Conservation (phyloP, 2,797 vertebrate genomes). For the Acanthurus lineatus region DNA sequence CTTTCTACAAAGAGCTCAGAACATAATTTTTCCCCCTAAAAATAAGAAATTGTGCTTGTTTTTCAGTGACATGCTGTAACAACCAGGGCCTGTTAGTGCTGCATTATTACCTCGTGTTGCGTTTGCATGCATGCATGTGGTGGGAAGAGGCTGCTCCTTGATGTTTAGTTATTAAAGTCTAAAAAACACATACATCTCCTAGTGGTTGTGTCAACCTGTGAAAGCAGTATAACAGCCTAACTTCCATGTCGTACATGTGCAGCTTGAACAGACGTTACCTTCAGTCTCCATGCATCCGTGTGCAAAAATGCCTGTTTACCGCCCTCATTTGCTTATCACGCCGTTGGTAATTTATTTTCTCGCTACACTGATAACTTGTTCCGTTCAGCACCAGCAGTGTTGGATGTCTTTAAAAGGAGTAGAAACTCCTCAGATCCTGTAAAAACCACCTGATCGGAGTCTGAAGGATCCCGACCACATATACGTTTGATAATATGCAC, state of each 20-base stretch:
- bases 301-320: constrained; percentile 13
- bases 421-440: background rate
- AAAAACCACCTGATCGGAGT: background rate
- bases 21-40: no score
- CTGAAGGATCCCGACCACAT: no score
- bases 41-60: no score
- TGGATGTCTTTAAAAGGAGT: background rate
- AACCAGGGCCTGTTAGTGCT: no score
- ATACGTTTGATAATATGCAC: background rate
- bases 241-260: background rate
- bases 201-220: background rate
- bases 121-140: no score
- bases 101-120: no score
- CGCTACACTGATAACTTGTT: background rate
- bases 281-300: background rate
- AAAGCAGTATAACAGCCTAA: background rate
- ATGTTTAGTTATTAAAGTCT: no score
- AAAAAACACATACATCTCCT: no score
- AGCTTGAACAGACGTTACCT: background rate
- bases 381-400: background rate
- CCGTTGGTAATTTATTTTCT: constrained; percentile 11
- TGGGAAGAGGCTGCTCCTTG: no score
- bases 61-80: no score
- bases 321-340: background rate
- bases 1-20: no score